Evolutionary conservation across 2,797 vertebrate species (phyloP).

Genomic region (Myripristis jacobus): DNA sequence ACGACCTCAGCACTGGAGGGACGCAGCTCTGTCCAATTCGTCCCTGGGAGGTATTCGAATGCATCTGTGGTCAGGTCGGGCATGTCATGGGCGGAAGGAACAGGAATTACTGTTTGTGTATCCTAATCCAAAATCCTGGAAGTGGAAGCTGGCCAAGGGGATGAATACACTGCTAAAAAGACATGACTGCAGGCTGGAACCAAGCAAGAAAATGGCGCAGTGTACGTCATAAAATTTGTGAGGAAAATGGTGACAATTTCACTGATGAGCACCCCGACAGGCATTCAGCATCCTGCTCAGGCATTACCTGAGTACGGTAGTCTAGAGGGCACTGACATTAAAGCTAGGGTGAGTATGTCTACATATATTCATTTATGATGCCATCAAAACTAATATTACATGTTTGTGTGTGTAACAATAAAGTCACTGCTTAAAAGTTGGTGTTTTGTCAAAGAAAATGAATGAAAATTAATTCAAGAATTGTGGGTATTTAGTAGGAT

Average conservation of each 20-base stretch:
- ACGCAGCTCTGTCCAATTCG: neutral
- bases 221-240: slow-evolving; percentile 54
- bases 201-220: slow-evolving; percentile 49
- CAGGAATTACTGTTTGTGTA: neutral
- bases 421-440: too few relatives aligned
- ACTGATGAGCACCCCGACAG: slow-evolving; percentile 4
- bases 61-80: neutral
- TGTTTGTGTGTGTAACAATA: too few relatives aligned
- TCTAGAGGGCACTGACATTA: slow-evolving; percentile 7
- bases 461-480: too few relatives aligned
- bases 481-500: too few relatives aligned
- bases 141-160: neutral
- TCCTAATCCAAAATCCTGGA: neutral
- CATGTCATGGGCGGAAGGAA: neutral
- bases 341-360: too few relatives aligned
- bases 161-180: slow-evolving; percentile 42
- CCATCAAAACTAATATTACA: too few relatives aligned
- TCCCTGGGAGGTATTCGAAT: neutral
- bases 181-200: slow-evolving; percentile 40
- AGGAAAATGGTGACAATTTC: slow-evolving; percentile 35
- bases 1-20: neutral
- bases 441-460: too few relatives aligned
- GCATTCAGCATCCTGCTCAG: slow-evolving; percentile 20
- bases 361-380: too few relatives aligned
- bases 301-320: slow-evolving; percentile 10